These are phyloP conservation scores for Cyclura pinguis DNA, from an alignment of 2,797 vertebrate species.

Conservation along the genomic window DNA sequence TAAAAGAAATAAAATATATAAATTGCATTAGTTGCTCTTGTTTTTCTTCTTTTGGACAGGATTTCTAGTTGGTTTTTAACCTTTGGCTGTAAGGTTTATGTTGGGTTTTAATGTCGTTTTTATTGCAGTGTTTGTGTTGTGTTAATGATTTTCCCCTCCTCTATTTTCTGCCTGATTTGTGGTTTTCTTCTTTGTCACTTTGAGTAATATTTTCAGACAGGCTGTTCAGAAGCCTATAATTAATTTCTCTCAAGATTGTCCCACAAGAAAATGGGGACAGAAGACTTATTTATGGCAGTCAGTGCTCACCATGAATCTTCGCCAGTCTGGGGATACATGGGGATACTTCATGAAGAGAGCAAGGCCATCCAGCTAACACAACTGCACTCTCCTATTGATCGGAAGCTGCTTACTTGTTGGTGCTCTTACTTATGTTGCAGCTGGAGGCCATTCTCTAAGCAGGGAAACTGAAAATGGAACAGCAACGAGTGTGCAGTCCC, in stretches of 20 bases:
- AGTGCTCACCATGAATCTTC: not conserved
- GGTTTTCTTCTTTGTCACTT: not conserved
- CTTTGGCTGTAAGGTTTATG: not conserved
- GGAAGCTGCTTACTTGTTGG: not conserved
- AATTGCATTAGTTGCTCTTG: not conserved
- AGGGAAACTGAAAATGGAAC: constrained; percentile 18
- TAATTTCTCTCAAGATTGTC: not conserved
- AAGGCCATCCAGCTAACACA: not conserved
- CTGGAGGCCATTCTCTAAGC: not conserved
- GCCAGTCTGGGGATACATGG: not conserved
- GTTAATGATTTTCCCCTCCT: not conserved
- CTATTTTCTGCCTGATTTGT: not conserved
- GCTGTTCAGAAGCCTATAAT: not conserved
- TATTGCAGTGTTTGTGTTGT: not conserved
- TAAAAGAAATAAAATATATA: not conserved
- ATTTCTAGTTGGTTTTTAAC: too few relatives aligned
- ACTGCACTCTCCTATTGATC: not conserved
- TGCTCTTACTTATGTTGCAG: not conserved
- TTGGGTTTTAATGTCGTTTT: not conserved
- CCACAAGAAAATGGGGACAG: not conserved
- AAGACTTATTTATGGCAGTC: not conserved
- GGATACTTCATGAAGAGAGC: not conserved
- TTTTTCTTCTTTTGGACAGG: not conserved
- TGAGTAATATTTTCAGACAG: constrained; percentile 5
- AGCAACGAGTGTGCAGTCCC: not conserved